These are phyloP conservation scores for Megalops cyprinoides DNA, from an alignment of 2,797 vertebrate species.

Conservation along the genomic window DNA sequence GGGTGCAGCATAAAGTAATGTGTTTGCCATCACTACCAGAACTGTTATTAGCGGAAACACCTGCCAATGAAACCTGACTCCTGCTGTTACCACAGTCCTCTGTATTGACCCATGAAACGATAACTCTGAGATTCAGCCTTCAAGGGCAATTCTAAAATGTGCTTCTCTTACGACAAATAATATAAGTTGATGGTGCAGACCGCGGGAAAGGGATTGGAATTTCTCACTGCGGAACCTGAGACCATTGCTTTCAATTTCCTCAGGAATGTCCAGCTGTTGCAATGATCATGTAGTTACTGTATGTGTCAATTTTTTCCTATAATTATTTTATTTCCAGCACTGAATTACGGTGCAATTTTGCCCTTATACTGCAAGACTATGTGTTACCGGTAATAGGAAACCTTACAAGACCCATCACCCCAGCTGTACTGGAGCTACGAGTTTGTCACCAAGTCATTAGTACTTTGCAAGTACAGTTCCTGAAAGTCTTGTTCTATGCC, in stretches of 20 bases:
- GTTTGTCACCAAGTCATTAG: conserved; percentile 59
- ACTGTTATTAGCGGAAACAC: conserved; percentile 18
- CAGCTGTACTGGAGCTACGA: conserved; percentile 41
- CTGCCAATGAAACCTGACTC: conserved; percentile 15
- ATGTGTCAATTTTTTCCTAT: not conserved
- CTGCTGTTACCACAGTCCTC: conserved; percentile 10
- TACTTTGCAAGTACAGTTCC: conserved; percentile 52
- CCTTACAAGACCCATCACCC: conserved; percentile 29
- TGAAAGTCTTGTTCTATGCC: conserved; percentile 30
- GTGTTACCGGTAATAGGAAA: not conserved
- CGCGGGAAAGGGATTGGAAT: no score
- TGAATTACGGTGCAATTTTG: no score
- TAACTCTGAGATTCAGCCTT: conserved; percentile 23
- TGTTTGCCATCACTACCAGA: not conserved
- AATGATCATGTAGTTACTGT: no score
- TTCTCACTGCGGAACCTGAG: not conserved
- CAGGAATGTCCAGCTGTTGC: no score
- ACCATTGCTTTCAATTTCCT: no score
- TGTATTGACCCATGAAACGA: conserved; percentile 34
- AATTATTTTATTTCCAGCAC: no score
- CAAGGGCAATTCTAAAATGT: conserved; percentile 32
- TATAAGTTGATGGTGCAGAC: not conserved
- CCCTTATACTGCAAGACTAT: no score
- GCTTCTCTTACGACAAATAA: conserved; percentile 19
- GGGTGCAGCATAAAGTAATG: not conserved